Conservation (phyloP, 1,140 invertebrate species). For the Charaxes varanes region DNA sequence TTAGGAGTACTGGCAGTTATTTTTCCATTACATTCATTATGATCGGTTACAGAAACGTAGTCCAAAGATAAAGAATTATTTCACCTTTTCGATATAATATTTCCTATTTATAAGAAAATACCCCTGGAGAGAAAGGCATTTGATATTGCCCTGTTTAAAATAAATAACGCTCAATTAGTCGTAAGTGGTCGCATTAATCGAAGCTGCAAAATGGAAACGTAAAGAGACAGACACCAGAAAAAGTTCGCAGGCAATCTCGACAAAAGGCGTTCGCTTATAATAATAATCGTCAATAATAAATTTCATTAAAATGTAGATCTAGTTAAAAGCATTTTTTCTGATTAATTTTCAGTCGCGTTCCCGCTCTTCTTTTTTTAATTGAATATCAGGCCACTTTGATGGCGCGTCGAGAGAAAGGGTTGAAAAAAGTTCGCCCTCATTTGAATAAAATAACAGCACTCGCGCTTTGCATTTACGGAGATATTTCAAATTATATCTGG, state of each 20-base stretch:
- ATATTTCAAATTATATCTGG: conserved; percentile 75
- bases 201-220: too few species aligned
- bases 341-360: conserved; percentile 72
- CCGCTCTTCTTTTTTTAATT: conserved; percentile 72
- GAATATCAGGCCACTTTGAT: conserved; percentile 74
- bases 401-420: conserved; percentile 64
- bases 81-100: too few species aligned
- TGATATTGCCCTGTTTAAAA: too few species aligned
- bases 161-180: too few species aligned
- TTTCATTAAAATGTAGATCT: conserved; percentile 75
- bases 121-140: too few species aligned
- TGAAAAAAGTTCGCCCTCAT: conserved; percentile 71
- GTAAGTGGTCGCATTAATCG: too few species aligned
- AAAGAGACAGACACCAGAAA: too few species aligned
- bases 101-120: too few species aligned
- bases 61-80: too few species aligned
- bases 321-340: conserved; percentile 75
- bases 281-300: conserved; percentile 72
- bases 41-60: too few species aligned
- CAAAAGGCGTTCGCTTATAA: conserved; percentile 55
- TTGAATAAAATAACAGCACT: conserved; percentile 74
- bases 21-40: too few species aligned
- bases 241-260: conserved; percentile 42
- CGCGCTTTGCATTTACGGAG: conserved; percentile 73
- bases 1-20: too few species aligned